phyloP scores from a whole-genome alignment of 2,888 invertebrate genomes.

The Rugalucina vietnamica region DNA sequence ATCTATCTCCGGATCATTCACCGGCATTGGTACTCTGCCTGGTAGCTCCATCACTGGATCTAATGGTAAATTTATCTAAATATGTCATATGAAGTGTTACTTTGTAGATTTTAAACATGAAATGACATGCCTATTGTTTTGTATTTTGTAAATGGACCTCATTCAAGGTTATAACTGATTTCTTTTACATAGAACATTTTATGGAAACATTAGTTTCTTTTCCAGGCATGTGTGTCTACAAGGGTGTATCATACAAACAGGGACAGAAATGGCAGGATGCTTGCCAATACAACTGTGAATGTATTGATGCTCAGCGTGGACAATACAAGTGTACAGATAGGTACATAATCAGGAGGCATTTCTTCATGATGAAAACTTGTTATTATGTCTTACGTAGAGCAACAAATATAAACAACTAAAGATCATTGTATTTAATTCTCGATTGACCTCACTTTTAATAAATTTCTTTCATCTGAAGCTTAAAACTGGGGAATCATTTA shows the following conservation, averaged over 20 bases:
- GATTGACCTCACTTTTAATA: background rate
- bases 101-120: no score
- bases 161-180: no score
- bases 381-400: background rate
- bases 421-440: background rate
- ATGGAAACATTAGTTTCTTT: background rate
- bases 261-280: conserved; percentile 69
- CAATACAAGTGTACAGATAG: conserved; percentile 67
- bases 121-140: no score
- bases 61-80: conserved; percentile 26
- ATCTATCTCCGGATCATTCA: conserved; percentile 65
- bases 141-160: no score
- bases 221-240: conserved; percentile 67
- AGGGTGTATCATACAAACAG: conserved; percentile 63
- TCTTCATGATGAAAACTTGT: background rate
- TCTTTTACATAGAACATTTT: background rate
- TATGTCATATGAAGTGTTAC: no score
- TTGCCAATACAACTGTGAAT: conserved; percentile 67
- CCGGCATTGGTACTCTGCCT: conserved; percentile 60
- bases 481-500: no score
- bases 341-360: no score
- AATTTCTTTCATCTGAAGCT: background rate
- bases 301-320: conserved; percentile 63
- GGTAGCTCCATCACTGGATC: conserved; percentile 24
- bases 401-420: background rate